Conservation (phyloP, 2,113 vertebrate genomes). For the Taurulus bubalis region DNA sequence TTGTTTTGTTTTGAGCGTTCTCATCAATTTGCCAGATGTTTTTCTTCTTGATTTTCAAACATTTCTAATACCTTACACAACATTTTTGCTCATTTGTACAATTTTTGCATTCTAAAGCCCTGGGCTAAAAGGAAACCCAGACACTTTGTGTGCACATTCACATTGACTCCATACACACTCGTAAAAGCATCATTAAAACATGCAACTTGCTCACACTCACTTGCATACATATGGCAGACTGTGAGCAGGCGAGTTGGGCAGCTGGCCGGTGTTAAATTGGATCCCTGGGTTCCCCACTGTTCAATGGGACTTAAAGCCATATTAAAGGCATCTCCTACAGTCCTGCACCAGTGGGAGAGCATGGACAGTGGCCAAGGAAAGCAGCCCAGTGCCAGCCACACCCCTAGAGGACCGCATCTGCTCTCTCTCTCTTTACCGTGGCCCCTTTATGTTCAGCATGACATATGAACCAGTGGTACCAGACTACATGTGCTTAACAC, state of each 20-base stretch:
- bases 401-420: constrained; percentile 80
- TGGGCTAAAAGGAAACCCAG: not conserved
- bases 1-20: constrained; percentile 7
- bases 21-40: constrained; percentile 14
- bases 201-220: constrained; percentile 48
- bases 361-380: constrained; percentile 80
- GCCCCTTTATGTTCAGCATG: constrained; percentile 63
- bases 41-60: not conserved
- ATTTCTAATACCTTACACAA: not conserved
- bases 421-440: constrained; percentile 57
- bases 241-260: constrained; percentile 73
- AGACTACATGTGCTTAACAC: constrained; percentile 45
- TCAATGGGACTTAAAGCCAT: constrained; percentile 81
- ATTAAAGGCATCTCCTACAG: constrained; percentile 83
- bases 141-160: constrained; percentile 17
- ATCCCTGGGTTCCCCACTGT: constrained; percentile 80
- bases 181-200: constrained; percentile 55
- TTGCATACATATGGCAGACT: constrained; percentile 71
- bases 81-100: not conserved
- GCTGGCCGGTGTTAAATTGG: constrained; percentile 86
- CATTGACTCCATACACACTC: constrained; percentile 34
- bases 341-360: constrained; percentile 69
- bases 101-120: constrained; percentile 1
- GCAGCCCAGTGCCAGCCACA: constrained; percentile 76
- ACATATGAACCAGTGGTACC: constrained; percentile 63